Percentiles rank a stretch among this genome's conserved stretches.
phyloP scores from a whole-genome alignment of 2,797 vertebrate species.

The Falco naumanni region DNA sequence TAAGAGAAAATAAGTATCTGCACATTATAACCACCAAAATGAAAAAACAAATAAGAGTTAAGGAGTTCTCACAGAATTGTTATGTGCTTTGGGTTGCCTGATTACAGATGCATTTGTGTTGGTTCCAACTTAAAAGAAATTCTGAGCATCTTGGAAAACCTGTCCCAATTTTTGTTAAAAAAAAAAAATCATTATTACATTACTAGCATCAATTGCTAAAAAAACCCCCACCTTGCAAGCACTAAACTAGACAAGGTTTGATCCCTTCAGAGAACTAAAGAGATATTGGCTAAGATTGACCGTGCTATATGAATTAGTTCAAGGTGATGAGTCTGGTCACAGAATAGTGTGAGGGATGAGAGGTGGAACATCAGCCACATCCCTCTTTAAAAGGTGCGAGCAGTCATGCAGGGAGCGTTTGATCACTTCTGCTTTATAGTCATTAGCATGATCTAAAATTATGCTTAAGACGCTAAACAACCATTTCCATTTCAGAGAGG shows the following conservation, averaged over 20 bases:
- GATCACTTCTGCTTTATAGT: not conserved
- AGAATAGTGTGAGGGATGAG: not conserved
- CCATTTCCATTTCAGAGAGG: not conserved
- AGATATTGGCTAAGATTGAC: not conserved
- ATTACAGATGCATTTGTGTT: not conserved
- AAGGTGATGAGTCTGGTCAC: not conserved
- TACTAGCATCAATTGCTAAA: not conserved
- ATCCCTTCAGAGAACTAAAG: not conserved
- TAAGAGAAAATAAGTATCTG: not conserved
- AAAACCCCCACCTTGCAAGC: accelerated
- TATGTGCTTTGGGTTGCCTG: not conserved
- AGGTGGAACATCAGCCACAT: not conserved
- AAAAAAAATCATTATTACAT: not conserved
- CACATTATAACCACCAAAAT: not conserved
- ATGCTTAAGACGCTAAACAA: not conserved
- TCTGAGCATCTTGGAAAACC: not conserved
- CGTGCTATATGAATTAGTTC: not conserved
- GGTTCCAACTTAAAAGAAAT: not conserved
- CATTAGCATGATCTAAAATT: not conserved
- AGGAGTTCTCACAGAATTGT: not conserved
- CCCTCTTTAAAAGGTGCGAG: not conserved
- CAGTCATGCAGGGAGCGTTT: not conserved
- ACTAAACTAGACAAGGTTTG: not conserved
- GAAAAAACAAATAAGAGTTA: not conserved
- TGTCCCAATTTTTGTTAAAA: not conserved